phyloP scores from a whole-genome alignment of 1,140 invertebrate species.

The Drosophila tani region DNA sequence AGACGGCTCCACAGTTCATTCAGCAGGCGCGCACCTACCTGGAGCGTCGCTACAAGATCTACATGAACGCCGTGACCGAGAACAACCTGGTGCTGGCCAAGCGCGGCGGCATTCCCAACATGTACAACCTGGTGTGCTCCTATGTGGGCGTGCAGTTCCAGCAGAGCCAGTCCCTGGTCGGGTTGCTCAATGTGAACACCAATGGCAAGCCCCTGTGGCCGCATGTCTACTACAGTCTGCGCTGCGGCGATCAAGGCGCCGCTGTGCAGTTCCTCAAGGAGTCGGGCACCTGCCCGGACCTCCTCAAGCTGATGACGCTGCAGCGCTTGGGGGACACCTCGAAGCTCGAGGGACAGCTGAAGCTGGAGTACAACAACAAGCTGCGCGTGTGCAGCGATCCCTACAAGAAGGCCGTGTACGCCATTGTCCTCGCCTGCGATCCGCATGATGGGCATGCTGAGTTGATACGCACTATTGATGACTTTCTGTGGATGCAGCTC shows the following conservation, averaged over 20 bases:
- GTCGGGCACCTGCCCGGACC: conserved; percentile 87
- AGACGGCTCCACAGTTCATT: conserved; percentile 89
- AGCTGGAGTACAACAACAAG: conserved; percentile 91
- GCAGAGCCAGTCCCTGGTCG: conserved; percentile 85
- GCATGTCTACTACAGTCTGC: conserved; percentile 95
- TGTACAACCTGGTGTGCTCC: conserved; percentile 92
- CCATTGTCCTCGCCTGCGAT: conserved; percentile 94
- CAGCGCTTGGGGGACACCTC: conserved; percentile 87
- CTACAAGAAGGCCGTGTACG: conserved; percentile 92
- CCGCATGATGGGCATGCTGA: conserved; percentile 94
- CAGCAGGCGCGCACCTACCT: conserved; percentile 93
- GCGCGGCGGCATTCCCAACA: conserved; percentile 94
- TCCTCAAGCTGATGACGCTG: conserved; percentile 77
- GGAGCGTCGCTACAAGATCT: conserved; percentile 93
- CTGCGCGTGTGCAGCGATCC: conserved; percentile 91
- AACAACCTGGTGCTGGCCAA: conserved; percentile 91
- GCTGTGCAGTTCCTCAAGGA: conserved; percentile 91
- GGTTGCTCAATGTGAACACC: conserved; percentile 92
- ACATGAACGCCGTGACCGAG: conserved; percentile 92
- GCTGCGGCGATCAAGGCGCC: conserved; percentile 94
- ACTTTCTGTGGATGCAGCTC: conserved; percentile 98
- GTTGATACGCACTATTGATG: conserved; percentile 97
- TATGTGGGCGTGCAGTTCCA: conserved; percentile 90
- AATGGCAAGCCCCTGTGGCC: conserved; percentile 91
- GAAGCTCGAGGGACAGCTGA: conserved; percentile 90